phyloP scores from a whole-genome alignment of 2,797 vertebrate species.

The Alfaro cultratus region DNA sequence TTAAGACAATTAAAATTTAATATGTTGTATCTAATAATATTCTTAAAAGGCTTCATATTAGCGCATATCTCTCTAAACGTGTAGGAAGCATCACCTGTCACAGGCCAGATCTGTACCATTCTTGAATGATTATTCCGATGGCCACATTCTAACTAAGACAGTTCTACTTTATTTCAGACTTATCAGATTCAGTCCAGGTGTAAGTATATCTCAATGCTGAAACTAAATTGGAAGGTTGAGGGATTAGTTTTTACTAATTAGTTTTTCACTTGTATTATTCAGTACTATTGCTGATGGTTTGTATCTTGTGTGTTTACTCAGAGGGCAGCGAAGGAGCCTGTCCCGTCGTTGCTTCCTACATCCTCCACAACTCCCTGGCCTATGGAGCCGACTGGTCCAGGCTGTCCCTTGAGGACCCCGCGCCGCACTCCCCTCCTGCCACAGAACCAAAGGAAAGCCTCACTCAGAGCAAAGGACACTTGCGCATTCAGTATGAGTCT shows the following conservation, averaged over 20 bases:
- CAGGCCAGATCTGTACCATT: no score
- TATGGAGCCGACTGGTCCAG: constrained; percentile 96
- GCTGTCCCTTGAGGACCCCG: constrained; percentile 64
- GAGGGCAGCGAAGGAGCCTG: constrained; percentile 78
- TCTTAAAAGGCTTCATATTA: no score
- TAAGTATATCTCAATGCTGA: neutral
- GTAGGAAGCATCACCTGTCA: no score
- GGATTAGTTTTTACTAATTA: neutral
- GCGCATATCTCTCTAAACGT: no score
- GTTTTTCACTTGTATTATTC: neutral
- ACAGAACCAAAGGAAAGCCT: constrained; percentile 56
- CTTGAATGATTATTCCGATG: no score
- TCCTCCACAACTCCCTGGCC: constrained; percentile 89
- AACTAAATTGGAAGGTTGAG: neutral
- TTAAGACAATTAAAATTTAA: neutral
- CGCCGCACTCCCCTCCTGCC: constrained; percentile 56
- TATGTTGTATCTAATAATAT: no score
- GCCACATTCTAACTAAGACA: no score
- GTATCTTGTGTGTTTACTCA: constrained; percentile 40
- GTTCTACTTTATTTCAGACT: neutral
- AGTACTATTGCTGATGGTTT: neutral
- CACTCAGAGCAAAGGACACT: constrained; percentile 66
- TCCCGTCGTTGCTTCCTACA: constrained; percentile 83
- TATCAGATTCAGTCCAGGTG: neutral
- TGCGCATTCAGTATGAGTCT: constrained; percentile 85